Percentiles rank a stretch among this genome's conserved stretches.
phyloP scores from a whole-genome alignment of 1,140 invertebrate genomes.

The Berghia stephanieae region DNA sequence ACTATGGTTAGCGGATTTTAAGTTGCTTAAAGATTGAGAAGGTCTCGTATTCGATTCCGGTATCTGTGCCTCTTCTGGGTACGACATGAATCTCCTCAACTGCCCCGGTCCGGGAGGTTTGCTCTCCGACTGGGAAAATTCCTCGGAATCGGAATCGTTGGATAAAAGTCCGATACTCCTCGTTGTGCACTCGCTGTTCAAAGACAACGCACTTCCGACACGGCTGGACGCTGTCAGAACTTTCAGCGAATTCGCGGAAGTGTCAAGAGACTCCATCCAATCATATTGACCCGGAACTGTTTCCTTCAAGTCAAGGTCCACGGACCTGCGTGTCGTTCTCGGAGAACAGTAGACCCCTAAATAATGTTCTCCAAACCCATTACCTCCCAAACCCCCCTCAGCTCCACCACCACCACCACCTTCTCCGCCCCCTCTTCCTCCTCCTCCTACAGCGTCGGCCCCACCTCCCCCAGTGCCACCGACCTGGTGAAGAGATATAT shows the following conservation, averaged over 20 bases:
- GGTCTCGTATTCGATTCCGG: not conserved
- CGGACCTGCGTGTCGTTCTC: conserved; percentile 47
- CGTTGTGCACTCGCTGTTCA: not conserved
- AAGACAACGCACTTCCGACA: conserved; percentile 14
- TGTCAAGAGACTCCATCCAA: not conserved
- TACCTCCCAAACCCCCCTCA: conserved; percentile 15
- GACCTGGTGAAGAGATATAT: conserved; percentile 26
- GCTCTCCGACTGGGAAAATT: conserved; percentile 67
- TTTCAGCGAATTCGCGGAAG: not conserved
- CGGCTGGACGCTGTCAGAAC: conserved; percentile 5
- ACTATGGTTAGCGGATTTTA: conserved; percentile 27
- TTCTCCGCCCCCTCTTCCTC: conserved; percentile 17
- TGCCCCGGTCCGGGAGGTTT: conserved; percentile 9
- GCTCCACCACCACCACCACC: conserved; percentile 12
- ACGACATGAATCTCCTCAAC: conserved; percentile 30
- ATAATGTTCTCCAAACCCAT: conserved; percentile 31
- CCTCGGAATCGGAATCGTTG: conserved; percentile 78
- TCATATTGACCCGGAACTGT: conserved; percentile 35
- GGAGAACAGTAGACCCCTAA: conserved; percentile 44
- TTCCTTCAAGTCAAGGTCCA: conserved; percentile 60
- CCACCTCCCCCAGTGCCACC: conserved; percentile 3
- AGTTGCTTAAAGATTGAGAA: conserved; percentile 35
- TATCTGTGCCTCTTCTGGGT: conserved; percentile 27
- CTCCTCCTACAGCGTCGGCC: too few species aligned
- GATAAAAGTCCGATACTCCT: conserved; percentile 72